Base-by-base conservation (phyloP, 2,113 vertebrate genomes). In the Antigone vipio region DNA sequence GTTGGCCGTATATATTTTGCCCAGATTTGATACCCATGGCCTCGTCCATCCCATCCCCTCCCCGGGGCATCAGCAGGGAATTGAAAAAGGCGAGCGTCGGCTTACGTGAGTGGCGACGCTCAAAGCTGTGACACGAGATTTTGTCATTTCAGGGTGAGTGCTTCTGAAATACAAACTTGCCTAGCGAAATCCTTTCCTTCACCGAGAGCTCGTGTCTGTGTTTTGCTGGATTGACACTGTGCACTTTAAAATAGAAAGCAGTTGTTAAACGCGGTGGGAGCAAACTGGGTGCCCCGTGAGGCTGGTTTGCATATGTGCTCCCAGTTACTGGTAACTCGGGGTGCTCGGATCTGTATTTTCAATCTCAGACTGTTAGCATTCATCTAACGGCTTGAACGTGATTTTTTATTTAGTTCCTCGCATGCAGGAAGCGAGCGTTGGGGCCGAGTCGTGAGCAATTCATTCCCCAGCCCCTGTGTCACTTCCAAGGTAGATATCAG, bases 241-340 rank as follows among this genome's bases (percentile, higher is more conserved):
- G 35, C 38, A 1, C 34, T 27, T 30, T 7, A 2, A 29, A 78
- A 67, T 1, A 9, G 49, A 30, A 62, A 42, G 69, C 47, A 12
- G 52, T 14, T 58, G 63, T 66, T 58, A 3, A 60, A 18, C 0
- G 3, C 19, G 13, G 17, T 1, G 19, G 69, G 55, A 53, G 47
- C 24, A 2, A 49, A 6, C 42, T 7, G 1, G 0, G 13, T 38
- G 52, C 32, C 40, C 60, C 0, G 1, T 1, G 30, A 26, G 18
- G 18, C 52, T 71, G 82, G 9, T 49, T 42, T 23, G 10, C 2
- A 0, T 11, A 0, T 11, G 5, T 16, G 19, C 60, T 81, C 19
- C 73, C 52, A 11, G 58, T 5, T 49, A 1, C 0, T 29, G 45
- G 60, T 12, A 53, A 30, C 38, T 35, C 7, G 0, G 29, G 44